Evolutionary conservation across 2,888 invertebrate genomes (phyloP).

Genomic region (Drosophila diplacantha): DNA sequence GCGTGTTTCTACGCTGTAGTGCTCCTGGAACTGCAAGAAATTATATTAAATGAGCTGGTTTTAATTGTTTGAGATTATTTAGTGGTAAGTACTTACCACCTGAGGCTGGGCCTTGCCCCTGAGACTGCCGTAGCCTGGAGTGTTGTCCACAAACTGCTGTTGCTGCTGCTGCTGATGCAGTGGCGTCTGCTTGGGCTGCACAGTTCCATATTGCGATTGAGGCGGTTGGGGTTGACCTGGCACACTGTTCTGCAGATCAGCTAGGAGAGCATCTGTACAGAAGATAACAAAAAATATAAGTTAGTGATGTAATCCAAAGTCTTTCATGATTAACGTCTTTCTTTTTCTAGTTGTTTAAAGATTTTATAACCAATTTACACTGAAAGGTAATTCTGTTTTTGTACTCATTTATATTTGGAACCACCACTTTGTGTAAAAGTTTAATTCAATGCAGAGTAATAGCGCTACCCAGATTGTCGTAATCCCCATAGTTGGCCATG

Average conservation of each 20-base stretch:
- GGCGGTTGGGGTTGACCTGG: constrained; percentile 80
- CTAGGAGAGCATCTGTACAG: constrained; percentile 91
- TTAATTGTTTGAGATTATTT: not conserved
- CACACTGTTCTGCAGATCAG: constrained; percentile 96
- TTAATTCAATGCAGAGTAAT: not conserved
- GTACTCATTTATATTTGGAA: not conserved
- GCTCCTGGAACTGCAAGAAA: constrained; percentile 73
- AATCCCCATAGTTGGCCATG: constrained; percentile 74
- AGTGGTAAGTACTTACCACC: constrained; percentile 80
- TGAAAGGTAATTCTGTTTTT: not conserved
- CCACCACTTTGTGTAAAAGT: not conserved
- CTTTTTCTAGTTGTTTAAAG: too few relatives aligned
- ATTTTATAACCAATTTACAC: not conserved
- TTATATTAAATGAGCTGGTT: not conserved
- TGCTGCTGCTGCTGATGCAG: constrained; percentile 42
- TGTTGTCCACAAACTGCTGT: constrained; percentile 73
- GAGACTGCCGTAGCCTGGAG: constrained; percentile 85
- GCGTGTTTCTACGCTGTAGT: constrained; percentile 74
- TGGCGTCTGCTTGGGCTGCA: constrained; percentile 42
- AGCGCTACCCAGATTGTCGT: constrained; percentile 74
- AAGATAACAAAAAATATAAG: constrained; percentile 11
- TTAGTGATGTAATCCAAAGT: not conserved
- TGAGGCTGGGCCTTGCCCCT: constrained; percentile 83
- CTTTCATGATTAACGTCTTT: not conserved
- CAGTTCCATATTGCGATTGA: constrained; percentile 59